Evolutionary conservation across 2,797 vertebrate species (phyloP), one percentile per base, ranked within the genome.

Genomic region (Cossypha caffra): DNA sequence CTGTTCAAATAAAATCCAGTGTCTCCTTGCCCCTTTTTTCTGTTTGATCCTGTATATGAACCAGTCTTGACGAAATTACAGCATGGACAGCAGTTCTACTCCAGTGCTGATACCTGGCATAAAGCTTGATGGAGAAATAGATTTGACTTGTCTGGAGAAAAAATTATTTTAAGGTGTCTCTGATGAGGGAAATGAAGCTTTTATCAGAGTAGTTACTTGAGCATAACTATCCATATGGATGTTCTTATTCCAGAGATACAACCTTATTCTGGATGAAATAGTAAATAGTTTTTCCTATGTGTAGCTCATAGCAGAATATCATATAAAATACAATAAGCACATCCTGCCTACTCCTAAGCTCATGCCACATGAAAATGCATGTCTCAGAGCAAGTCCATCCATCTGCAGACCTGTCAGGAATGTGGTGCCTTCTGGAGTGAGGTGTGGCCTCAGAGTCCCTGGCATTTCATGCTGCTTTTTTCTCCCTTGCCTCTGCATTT

Each of bases 321-420:
- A 33, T 55, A 48, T 19, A 24, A 43, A 64, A 76, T 23, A 21
- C 1, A 5, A 1, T 47, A 16, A 51, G 14, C 0, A 0, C 8
- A 16, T 29, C 7, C 35, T 54, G 5, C 42, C 45, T 45, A 6
- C 51, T 82, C 24, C 31, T 35, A 12, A 47, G 57, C 19, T 72
- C 0, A 1, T 55, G 9, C 38, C 16, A 2, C 1, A 2, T 62
- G 55, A 40, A 55, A 68, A 35, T 37, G 28, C 18, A 24, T 80
- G 47, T 79, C 43, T 76, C 43, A 18, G 73, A 80, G 7, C n/a
- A 33, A 33, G 19, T 33, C n/a, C 35, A 28, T 33, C 47, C 18
- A 7, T 47, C 57, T 79, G 84, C 83, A 75, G 62, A 43, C 7
- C 35, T 37, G 3, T 16, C 0, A 7, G 62, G 29, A 48, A 11